Percentiles rank a stretch among this genome's conserved stretches.
phyloP scores from a whole-genome alignment of 64 coral and sea anemone species.

The Stichodactyla helianthus region DNA sequence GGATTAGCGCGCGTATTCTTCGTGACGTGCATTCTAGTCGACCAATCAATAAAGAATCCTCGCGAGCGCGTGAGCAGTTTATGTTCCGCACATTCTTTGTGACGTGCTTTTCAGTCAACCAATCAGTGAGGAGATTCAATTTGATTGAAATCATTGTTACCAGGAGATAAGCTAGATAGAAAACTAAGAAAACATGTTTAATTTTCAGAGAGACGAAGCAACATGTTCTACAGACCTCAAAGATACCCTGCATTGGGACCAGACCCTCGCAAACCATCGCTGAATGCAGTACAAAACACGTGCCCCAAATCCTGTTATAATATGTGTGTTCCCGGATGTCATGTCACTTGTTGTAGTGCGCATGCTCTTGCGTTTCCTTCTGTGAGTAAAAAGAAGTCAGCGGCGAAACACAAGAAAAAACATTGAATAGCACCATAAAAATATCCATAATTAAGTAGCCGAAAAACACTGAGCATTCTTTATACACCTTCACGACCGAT shows the following conservation, averaged over 20 bases:
- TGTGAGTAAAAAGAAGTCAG: slow-evolving; percentile 17
- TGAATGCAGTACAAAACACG: background rate
- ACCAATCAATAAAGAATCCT: background rate
- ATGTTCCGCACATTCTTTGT: background rate
- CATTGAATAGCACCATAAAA: background rate
- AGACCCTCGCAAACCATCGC: background rate
- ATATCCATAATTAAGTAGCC: no score
- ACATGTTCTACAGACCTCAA: slow-evolving; percentile 20
- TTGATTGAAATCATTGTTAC: background rate
- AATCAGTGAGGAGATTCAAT: background rate
- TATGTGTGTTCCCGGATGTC: slow-evolving; percentile 30
- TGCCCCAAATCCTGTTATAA: slow-evolving; percentile 17
- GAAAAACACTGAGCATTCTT: no score
- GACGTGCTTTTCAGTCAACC: background rate
- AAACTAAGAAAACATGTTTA: background rate
- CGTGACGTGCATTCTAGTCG: background rate
- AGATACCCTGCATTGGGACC: background rate
- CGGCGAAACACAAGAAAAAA: background rate
- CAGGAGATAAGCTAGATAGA: background rate
- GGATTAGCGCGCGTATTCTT: background rate
- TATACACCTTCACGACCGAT: no score
- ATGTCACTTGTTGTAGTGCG: slow-evolving; percentile 23
- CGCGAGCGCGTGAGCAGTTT: background rate
- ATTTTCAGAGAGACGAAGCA: slow-evolving; percentile 18
- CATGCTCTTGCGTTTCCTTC: slow-evolving; percentile 28